Percentiles rank a stretch among this genome's conserved stretches.
phyloP scores from a whole-genome alignment of 2,113 vertebrate genomes.

The Catharus fuscescens region DNA sequence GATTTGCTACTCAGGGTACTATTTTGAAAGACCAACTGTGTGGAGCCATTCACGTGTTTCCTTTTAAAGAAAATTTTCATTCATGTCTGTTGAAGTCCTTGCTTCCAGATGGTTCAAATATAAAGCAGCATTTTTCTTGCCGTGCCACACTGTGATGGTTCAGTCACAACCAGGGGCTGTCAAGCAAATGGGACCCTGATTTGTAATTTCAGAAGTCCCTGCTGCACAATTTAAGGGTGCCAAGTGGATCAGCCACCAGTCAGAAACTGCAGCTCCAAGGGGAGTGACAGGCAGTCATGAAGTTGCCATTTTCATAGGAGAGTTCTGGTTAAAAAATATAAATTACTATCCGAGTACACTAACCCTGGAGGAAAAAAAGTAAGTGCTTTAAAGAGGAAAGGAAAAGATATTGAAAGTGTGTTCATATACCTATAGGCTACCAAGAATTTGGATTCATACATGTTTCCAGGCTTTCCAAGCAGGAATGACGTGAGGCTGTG shows the following conservation, averaged over 20 bases:
- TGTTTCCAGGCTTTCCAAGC: neutral
- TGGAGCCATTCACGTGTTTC: neutral
- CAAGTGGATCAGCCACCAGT: conserved; percentile 1
- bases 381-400: neutral
- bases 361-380: neutral
- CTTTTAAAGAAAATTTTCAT: neutral
- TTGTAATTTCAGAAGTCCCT: neutral
- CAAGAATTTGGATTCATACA: neutral
- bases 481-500: neutral
- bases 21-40: neutral
- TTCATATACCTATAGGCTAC: neutral
- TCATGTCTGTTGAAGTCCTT: neutral
- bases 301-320: neutral
- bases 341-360: neutral
- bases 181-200: neutral
- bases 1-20: neutral
- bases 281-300: neutral
- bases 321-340: neutral
- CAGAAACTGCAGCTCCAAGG: neutral
- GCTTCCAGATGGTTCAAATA: conserved; percentile 19
- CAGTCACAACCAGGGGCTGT: neutral
- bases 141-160: neutral
- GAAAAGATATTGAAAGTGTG: neutral
- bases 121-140: neutral
- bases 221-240: neutral